A percentile compares a stretch with the other conserved stretches of the same genome.
Evolutionary conservation across 2,113 vertebrate genomes (phyloP).

Genomic region (Pelecanoides urinatrix): DNA sequence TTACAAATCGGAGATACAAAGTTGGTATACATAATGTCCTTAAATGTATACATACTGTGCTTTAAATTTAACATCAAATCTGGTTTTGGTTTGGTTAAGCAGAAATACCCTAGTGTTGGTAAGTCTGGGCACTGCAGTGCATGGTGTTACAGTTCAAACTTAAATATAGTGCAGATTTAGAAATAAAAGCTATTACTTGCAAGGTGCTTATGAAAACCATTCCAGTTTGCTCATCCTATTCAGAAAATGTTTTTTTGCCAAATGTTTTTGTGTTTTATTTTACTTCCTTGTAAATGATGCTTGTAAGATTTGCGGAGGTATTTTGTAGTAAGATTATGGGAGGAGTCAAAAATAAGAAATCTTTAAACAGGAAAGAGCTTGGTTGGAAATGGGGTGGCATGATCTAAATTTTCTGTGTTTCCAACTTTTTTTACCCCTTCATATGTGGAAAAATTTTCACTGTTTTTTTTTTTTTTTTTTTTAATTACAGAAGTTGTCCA

Average conservation of each 20-base stretch:
- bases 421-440: background rate
- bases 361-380: background rate
- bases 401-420: background rate
- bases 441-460: background rate
- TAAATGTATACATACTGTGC: background rate
- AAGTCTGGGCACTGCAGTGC: background rate
- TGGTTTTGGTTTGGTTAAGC: background rate
- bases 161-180: background rate
- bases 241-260: background rate
- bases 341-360: background rate
- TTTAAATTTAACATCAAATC: background rate
- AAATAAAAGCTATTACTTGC: background rate
- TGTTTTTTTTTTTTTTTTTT: background rate
- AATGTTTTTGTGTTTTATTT: background rate
- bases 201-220: background rate
- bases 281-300: background rate
- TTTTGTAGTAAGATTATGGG: background rate
- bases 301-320: background rate
- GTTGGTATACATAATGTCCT: background rate
- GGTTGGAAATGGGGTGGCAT: background rate
- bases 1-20: background rate
- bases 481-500: slow-evolving; percentile 59
- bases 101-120: background rate
- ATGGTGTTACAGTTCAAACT: background rate
- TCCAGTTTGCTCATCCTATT: background rate